phyloP scores from a whole-genome alignment of 2,888 invertebrate species.

The Caenorhabditis sinica region DNA sequence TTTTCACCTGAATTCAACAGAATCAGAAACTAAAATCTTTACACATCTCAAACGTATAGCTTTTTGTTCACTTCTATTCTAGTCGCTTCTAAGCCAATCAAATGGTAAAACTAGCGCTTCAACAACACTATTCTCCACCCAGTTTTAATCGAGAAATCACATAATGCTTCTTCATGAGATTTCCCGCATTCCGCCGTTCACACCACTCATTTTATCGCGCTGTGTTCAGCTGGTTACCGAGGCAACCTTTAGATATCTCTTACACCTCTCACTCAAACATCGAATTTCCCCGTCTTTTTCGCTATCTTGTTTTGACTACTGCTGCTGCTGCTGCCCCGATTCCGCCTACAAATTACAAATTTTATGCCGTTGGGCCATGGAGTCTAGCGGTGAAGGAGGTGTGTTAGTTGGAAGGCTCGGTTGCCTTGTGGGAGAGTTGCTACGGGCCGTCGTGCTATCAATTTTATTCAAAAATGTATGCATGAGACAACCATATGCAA shows the following conservation, averaged over 20 bases:
- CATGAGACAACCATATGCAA: slow-evolving; percentile 11
- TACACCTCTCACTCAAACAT: slow-evolving; percentile 43
- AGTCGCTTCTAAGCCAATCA: background rate
- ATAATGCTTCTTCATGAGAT: background rate
- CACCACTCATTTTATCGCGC: background rate
- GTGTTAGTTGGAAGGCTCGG: background rate
- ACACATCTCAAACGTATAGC: background rate
- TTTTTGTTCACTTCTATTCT: background rate
- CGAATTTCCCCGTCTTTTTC: background rate
- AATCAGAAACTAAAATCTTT: slow-evolving; percentile 2
- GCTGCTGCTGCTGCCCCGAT: background rate
- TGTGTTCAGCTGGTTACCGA: slow-evolving; percentile 38
- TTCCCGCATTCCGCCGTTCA: background rate
- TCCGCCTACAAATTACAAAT: slow-evolving; percentile 29
- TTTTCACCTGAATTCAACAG: background rate
- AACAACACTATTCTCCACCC: no score
- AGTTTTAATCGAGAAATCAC: no score
- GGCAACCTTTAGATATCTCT: slow-evolving; percentile 53
- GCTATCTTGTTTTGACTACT: slow-evolving; percentile 26
- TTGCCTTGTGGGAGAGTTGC: slow-evolving; percentile 10
- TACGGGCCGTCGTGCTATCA: no score
- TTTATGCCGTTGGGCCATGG: background rate
- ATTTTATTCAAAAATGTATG: slow-evolving; percentile 1
- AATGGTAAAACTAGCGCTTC: background rate
- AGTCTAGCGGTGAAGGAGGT: no score